Evolutionary conservation across 2,888 invertebrate genomes (phyloP), one percentile per base, ranked within the genome.

Genomic region (Stomorhina lunata): DNA sequence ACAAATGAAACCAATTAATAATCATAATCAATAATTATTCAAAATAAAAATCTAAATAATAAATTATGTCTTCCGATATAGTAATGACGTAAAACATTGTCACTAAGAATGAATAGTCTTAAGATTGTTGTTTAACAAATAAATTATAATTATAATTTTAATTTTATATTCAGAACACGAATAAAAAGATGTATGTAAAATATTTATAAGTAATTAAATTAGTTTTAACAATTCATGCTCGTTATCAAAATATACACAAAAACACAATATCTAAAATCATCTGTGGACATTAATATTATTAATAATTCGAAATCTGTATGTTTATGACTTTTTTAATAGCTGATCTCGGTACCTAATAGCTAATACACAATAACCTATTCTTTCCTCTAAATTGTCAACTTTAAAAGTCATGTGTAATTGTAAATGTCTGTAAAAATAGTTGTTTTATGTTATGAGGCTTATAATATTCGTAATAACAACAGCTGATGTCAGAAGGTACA

Each of bases 21-120:
- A 72, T 63, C n/a, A 45, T 45, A 57, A 71, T 57, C 57, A 81
- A 55, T 48, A 77, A 72, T 76, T 77, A 68, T 63, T 78, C 61
- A 68, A 78, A 78, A 61, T 61, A 71, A 22, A 68, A 78, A 69
- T 78, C 63, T 68, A 59, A 68, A 37, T 76, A 68, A 81, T 81
- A 78, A 81, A 81, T 78, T 78, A 81, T 81, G 81, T 81, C 81
- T 81, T 81, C 81, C 81, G 81, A 78, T 78, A 78, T 34, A 78
- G 48, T 75, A 81, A 81, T 73, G 73, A 81, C 78, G 63, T 78
- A 78, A 78, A 81, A 63, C 37, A 73, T 37, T 73, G 73, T 81
- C 78, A 81, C 72, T 75, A 68, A 78, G 40, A 68, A 69, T 71
- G 43, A 53, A 27, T 77, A 81, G 66, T 68, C 7, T 55, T 79